Evolutionary conservation across 2,797 vertebrate genomes (phyloP).

Genomic region (Gallinago nigripennis): DNA sequence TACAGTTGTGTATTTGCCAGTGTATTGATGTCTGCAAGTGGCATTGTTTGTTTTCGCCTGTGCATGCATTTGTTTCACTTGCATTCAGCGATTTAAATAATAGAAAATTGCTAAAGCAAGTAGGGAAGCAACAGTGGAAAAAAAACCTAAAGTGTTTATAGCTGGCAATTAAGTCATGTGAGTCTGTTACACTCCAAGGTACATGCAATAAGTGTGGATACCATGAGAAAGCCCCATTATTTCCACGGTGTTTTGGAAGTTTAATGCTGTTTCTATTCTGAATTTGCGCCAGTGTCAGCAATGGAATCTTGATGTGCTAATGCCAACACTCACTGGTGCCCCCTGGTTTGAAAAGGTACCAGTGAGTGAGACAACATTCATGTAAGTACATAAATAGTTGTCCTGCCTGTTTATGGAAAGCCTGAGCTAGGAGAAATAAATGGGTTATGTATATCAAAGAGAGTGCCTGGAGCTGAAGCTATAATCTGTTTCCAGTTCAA

Average conservation of each 20-base stretch:
- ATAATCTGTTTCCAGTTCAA: background rate
- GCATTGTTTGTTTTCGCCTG: background rate
- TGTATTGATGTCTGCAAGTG: constrained; percentile 39
- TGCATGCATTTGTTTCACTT: constrained; percentile 34
- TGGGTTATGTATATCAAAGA: background rate
- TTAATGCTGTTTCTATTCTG: background rate
- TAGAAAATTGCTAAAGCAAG: background rate
- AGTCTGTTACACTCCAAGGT: background rate
- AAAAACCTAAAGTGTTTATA: background rate
- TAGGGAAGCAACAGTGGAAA: background rate
- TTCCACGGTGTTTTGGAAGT: background rate
- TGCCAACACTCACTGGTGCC: background rate
- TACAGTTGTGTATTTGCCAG: constrained; percentile 51
- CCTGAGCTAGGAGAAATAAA: background rate
- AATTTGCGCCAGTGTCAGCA: background rate
- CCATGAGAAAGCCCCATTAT: background rate
- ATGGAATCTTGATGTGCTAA: background rate
- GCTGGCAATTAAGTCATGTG: background rate
- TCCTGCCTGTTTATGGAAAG: background rate
- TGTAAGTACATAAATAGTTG: background rate
- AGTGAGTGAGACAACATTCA: background rate
- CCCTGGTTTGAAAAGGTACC: background rate
- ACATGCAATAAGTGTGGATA: background rate
- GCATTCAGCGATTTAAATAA: constrained; percentile 26
- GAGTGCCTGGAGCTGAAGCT: background rate